Conservation (phyloP, 2,113 vertebrate species). For the Lampris incognitus region DNA sequence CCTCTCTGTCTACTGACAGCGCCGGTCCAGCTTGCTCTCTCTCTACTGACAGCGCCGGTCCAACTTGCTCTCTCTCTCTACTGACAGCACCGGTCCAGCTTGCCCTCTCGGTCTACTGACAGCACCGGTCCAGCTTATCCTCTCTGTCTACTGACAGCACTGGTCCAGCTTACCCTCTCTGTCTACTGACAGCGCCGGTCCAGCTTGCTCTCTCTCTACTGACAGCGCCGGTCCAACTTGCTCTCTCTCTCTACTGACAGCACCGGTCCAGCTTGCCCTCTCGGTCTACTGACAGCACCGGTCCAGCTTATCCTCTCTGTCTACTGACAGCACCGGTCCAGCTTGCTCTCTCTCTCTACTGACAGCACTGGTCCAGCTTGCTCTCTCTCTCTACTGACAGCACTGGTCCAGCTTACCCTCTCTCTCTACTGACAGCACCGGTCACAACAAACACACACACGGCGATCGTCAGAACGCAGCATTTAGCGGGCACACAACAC, state of each 20-base stretch:
- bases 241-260: not conserved
- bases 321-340: not conserved
- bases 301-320: not conserved
- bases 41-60: not conserved
- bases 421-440: not conserved
- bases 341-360: too few species aligned
- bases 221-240: not conserved
- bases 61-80: too few species aligned
- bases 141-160: too few species aligned
- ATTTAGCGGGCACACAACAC: constrained; percentile 27
- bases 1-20: too few species aligned
- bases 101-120: not conserved
- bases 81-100: not conserved
- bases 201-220: too few species aligned
- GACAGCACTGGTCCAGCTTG: not conserved
- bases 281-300: too few species aligned
- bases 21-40: not conserved
- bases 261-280: not conserved
- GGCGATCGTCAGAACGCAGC: constrained; percentile 7
- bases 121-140: not conserved
- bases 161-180: not conserved
- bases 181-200: not conserved
- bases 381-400: not conserved
- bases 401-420: not conserved
- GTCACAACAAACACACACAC: constrained; percentile 19